Percentiles rank a stretch among this genome's conserved stretches.
Evolutionary conservation across 37 sponge, comb jelly and placozoan species (phyloP).

Genomic region (Chondrilla cf. caribensis): DNA sequence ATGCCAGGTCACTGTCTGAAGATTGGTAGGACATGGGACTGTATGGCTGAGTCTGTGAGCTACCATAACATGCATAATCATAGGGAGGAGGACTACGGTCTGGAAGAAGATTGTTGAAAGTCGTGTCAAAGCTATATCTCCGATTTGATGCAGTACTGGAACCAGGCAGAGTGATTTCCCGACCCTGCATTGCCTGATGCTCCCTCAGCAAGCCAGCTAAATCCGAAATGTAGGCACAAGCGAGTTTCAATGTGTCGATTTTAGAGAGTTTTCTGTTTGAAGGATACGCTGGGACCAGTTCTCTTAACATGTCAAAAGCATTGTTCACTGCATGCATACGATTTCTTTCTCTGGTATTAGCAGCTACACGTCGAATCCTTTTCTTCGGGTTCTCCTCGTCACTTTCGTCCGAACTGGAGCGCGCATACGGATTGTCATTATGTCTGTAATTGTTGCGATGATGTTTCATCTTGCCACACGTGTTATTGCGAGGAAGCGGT

Average conservation of each 20-base stretch:
- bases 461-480: slow-evolving; percentile 9
- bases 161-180: slow-evolving; percentile 32
- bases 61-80: background rate
- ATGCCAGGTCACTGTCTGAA: slow-evolving; percentile 35
- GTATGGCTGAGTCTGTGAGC: slow-evolving; percentile 30
- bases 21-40: slow-evolving; percentile 31
- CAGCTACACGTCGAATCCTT: slow-evolving; percentile 50
- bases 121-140: slow-evolving; percentile 24
- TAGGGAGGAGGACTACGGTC: slow-evolving; percentile 24
- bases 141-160: background rate
- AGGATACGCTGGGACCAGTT: slow-evolving; percentile 86
- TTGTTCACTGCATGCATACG: slow-evolving; percentile 91
- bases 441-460: background rate
- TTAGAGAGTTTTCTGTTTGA: slow-evolving; percentile 92
- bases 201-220: slow-evolving; percentile 56
- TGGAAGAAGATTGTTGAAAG: background rate
- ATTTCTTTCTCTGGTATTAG: slow-evolving; percentile 82
- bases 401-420: slow-evolving; percentile 36
- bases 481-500: background rate
- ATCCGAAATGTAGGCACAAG: slow-evolving; percentile 83
- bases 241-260: slow-evolving; percentile 83
- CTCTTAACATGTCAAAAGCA: slow-evolving; percentile 85
- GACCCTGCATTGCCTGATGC: slow-evolving; percentile 41
- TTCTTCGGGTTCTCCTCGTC: slow-evolving; percentile 26
- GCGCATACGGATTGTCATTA: slow-evolving; percentile 1